phyloP scores from a whole-genome alignment of 2,888 invertebrate species.

The Tetanocera ferruginea region DNA sequence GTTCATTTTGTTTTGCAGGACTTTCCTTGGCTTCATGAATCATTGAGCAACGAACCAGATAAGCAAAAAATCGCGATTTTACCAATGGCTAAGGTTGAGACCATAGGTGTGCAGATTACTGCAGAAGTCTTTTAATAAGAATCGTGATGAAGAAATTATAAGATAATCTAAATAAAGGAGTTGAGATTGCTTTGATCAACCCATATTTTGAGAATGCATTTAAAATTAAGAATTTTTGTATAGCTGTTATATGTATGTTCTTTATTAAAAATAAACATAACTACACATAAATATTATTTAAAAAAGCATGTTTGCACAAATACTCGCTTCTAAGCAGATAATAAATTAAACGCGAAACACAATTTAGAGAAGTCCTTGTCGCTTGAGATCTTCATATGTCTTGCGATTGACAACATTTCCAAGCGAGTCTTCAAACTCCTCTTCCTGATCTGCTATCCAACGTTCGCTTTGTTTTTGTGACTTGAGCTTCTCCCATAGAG shows the following conservation, averaged over 20 bases:
- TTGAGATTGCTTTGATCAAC: too few species aligned
- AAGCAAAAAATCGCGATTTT: slow-evolving; percentile 53
- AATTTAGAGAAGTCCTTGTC: slow-evolving; percentile 93
- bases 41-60: slow-evolving; percentile 15
- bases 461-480: slow-evolving; percentile 94
- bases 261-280: background rate
- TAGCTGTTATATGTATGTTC: too few species aligned
- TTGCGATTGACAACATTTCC: slow-evolving; percentile 99
- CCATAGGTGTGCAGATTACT: slow-evolving; percentile 58
- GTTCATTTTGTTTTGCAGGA: slow-evolving; percentile 50
- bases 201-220: too few species aligned
- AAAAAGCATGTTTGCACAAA: background rate
- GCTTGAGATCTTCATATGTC: slow-evolving; percentile 97
- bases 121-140: slow-evolving; percentile 52
- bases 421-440: slow-evolving; percentile 98
- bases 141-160: too few species aligned
- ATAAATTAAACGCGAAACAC: background rate
- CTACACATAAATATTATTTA: background rate
- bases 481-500: slow-evolving; percentile 98
- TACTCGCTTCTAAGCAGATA: background rate
- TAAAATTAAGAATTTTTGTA: too few species aligned
- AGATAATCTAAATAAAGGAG: too few species aligned
- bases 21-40: slow-evolving; percentile 64
- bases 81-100: slow-evolving; percentile 57
- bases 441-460: slow-evolving; percentile 96